Conservation (phyloP, 2,113 vertebrate species). For the Menidia beryllina region DNA sequence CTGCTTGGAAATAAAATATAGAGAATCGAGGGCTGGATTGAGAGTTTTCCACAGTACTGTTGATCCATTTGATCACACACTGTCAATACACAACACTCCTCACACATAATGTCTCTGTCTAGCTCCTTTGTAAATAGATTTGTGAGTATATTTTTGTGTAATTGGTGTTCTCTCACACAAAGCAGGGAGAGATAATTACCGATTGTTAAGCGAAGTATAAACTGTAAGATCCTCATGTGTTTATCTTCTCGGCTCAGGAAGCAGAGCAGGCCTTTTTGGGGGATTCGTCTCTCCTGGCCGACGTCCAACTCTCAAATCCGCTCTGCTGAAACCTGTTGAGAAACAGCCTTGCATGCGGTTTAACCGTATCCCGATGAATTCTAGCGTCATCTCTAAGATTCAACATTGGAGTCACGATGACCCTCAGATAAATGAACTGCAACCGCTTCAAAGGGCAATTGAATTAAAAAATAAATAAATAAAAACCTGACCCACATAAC, state of each 20-base stretch:
- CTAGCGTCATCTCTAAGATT: constrained; percentile 28
- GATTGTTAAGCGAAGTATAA: constrained; percentile 66
- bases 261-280: constrained; percentile 32
- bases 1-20: neutral
- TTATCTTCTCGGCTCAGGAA: constrained; percentile 52
- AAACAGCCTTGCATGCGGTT: constrained; percentile 15
- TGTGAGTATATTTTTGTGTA: constrained; percentile 50
- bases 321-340: constrained; percentile 40
- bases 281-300: constrained; percentile 32
- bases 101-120: constrained; percentile 2
- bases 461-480: no score
- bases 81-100: constrained; percentile 3
- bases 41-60: neutral
- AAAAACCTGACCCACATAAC: constrained; percentile 3
- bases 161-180: constrained; percentile 56
- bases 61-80: constrained; percentile 31
- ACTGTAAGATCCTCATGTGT: constrained; percentile 54
- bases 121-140: constrained; percentile 50
- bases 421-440: constrained; percentile 36
- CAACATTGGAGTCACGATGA: constrained; percentile 23
- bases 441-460: neutral
- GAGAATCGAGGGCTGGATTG: neutral
- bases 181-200: constrained; percentile 66
- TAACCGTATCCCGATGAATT: constrained; percentile 23
- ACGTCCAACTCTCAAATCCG: constrained; percentile 50